Conservation (phyloP, 2,113 vertebrate genomes). For the Colistium nudipinnis region DNA sequence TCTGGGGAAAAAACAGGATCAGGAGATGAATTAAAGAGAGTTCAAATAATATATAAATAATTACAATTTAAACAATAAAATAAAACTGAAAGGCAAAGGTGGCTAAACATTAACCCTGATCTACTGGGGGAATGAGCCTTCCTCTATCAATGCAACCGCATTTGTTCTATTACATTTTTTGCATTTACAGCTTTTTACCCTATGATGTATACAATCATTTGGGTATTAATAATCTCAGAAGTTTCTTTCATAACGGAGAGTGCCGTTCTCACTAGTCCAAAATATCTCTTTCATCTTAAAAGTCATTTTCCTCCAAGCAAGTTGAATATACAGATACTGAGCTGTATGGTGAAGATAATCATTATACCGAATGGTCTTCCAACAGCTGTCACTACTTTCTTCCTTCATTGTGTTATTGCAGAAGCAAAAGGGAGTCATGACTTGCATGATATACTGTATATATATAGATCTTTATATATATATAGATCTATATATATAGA, state of each 20-base stretch:
- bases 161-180: conserved; percentile 38
- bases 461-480: conserved; percentile 54
- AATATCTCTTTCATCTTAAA: conserved; percentile 44
- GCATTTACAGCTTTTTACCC: conserved; percentile 25
- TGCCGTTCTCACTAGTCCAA: conserved; percentile 28
- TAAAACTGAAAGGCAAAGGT: too few species aligned
- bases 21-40: too few species aligned
- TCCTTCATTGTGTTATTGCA: conserved; percentile 33
- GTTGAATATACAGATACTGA: conserved; percentile 33
- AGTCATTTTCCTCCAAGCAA: conserved; percentile 13
- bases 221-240: conserved; percentile 35
- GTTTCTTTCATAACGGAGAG: conserved; percentile 38
- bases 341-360: conserved; percentile 41
- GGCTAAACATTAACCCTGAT: too few species aligned
- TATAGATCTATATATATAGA: conserved; percentile 47
- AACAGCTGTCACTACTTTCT: conserved; percentile 59
- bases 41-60: too few species aligned
- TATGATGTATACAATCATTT: conserved; percentile 21
- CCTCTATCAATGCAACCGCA: too few species aligned
- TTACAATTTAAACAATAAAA: too few species aligned
- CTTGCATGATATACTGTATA: conserved; percentile 30
- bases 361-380: conserved; percentile 54
- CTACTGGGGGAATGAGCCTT: too few species aligned
- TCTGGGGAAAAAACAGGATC: too few species aligned
- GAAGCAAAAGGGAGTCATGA: conserved; percentile 28